phyloP scores from a whole-genome alignment of 2,113 vertebrate genomes.

The Rostratula benghalensis region DNA sequence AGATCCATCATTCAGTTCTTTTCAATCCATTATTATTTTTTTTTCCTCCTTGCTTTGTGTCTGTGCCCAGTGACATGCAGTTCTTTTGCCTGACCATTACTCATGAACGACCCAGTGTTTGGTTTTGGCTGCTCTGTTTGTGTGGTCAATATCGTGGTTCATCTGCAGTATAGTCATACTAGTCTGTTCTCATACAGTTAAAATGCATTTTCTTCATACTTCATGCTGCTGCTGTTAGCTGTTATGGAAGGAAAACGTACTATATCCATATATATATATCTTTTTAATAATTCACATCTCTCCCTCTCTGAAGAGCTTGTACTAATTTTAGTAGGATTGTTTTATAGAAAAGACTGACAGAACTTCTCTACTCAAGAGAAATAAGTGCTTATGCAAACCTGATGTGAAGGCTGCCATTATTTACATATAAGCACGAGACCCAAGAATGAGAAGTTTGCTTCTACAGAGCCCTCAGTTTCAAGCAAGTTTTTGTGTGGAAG shows the following conservation, averaged over 20 bases:
- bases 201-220: not conserved
- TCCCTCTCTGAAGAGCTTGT: slow-evolving; percentile 21
- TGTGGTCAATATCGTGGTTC: not conserved
- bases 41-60: not conserved
- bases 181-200: not conserved
- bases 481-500: not conserved
- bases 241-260: not conserved
- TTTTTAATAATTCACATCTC: not conserved
- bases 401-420: not conserved
- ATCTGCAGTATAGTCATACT: not conserved
- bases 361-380: not conserved
- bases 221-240: slow-evolving; percentile 16
- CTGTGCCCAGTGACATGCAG: not conserved
- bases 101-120: not conserved
- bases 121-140: not conserved
- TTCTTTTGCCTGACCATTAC: not conserved
- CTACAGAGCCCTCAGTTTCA: not conserved
- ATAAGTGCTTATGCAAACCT: not conserved
- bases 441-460: slow-evolving; percentile 19
- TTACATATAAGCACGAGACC: slow-evolving; percentile 17
- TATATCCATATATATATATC: not conserved
- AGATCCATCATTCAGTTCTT: slow-evolving; percentile 14
- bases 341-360: not conserved
- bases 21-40: not conserved
- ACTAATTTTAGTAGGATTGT: not conserved